phyloP scores from a whole-genome alignment of 2,113 vertebrate species.

The Nettapus auritus region DNA sequence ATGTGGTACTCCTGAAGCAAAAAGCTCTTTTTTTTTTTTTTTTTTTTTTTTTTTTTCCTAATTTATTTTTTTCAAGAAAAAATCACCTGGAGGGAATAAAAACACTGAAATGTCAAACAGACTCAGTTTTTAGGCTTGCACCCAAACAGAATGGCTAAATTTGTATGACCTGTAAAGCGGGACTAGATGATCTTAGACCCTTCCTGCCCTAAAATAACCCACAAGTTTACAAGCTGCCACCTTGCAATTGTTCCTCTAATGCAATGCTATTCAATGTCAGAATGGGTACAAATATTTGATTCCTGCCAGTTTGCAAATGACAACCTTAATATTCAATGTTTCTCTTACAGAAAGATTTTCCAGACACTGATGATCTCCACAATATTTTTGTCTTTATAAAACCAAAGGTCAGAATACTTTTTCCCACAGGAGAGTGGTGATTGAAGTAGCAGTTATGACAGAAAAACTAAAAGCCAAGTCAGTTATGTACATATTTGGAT shows the following conservation, averaged over 20 bases:
- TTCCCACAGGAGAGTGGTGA: background rate
- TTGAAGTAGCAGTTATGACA: background rate
- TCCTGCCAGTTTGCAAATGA: background rate
- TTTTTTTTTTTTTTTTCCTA: no score
- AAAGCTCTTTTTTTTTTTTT: background rate
- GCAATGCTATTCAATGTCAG: background rate
- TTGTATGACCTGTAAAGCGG: background rate
- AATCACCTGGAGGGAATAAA: background rate
- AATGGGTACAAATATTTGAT: background rate
- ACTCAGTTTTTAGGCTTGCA: background rate
- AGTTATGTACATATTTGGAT: slow-evolving; percentile 18
- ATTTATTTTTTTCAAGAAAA: background rate
- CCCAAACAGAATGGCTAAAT: background rate
- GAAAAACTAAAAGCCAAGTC: background rate
- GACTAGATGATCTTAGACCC: background rate
- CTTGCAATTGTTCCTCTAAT: background rate
- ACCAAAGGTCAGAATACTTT: background rate
- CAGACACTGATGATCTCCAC: background rate
- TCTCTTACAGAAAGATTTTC: background rate
- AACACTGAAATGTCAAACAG: background rate
- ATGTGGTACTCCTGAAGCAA: slow-evolving; percentile 5
- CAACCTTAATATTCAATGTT: background rate
- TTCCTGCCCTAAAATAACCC: background rate
- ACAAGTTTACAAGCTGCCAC: background rate
- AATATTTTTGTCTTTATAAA: background rate